Conservation (phyloP, 53 echinoderm and acorn worm species). For the Holothuria leucospilota region DNA sequence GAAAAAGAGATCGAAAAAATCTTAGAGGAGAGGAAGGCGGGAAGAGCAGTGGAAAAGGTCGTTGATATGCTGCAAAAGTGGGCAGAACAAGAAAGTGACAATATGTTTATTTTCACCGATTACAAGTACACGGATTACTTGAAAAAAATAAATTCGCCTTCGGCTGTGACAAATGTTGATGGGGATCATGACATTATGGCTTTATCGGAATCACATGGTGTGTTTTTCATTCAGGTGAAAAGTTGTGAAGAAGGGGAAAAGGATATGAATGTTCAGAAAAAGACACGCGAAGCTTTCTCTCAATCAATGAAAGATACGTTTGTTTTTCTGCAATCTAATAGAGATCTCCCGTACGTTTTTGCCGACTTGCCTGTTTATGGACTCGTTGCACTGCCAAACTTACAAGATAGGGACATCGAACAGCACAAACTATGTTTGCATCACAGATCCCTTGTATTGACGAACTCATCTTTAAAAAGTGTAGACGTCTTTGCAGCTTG, state of each 20-base stretch:
- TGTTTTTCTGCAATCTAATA: conserved; percentile 42
- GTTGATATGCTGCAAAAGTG: conserved; percentile 19
- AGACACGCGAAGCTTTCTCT: conserved; percentile 7
- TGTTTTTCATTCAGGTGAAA: conserved; percentile 43
- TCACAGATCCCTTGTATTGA: background rate
- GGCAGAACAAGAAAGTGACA: conserved; percentile 14
- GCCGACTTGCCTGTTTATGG: conserved; percentile 20
- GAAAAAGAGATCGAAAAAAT: background rate
- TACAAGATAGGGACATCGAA: background rate
- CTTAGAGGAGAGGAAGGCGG: conserved; percentile 24
- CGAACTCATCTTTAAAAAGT: background rate
- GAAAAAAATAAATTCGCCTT: background rate
- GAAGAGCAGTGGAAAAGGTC: conserved; percentile 21
- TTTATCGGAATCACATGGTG: conserved; percentile 17
- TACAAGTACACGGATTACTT: conserved; percentile 36
- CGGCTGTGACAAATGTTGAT: background rate
- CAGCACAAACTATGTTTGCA: background rate
- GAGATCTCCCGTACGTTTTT: conserved; percentile 30
- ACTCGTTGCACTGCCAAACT: conserved; percentile 2
- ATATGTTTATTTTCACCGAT: conserved; percentile 38
- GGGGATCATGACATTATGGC: conserved; percentile 48
- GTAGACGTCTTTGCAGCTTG: background rate
- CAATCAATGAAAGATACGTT: conserved; percentile 45
- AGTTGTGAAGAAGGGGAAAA: conserved; percentile 24
- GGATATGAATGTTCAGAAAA: conserved; percentile 3